Conservation (phyloP, 1,140 invertebrate species). For the Ceratina japonica region DNA sequence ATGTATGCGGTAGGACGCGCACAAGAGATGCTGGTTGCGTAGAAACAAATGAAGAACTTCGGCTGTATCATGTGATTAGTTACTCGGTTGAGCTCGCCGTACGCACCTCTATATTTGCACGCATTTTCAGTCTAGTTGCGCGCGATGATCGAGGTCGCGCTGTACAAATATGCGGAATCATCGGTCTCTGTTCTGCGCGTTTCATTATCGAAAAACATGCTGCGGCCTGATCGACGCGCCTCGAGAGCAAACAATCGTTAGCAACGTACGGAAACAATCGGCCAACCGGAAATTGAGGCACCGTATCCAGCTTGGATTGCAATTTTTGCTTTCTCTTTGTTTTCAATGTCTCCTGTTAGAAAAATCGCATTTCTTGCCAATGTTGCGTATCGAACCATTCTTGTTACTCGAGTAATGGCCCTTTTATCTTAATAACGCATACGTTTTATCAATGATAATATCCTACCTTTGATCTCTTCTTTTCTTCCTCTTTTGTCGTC, state of each 20-base stretch:
- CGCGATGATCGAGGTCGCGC: too few relatives aligned
- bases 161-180: conserved; percentile 45
- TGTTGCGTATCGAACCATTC: conserved; percentile 7
- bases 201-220: conserved; percentile 50
- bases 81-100: too few relatives aligned
- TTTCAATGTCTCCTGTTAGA: background rate
- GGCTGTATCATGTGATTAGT: too few relatives aligned
- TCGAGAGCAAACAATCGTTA: conserved; percentile 19
- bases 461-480: conserved; percentile 18
- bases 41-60: too few relatives aligned
- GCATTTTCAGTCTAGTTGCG: too few relatives aligned
- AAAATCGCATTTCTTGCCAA: too few relatives aligned
- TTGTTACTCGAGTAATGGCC: conserved; percentile 15
- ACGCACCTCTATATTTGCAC: too few relatives aligned
- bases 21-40: too few relatives aligned
- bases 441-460: conserved; percentile 38
- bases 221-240: conserved; percentile 19
- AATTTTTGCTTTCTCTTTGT: too few relatives aligned
- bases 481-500: conserved; percentile 17
- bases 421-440: conserved; percentile 7
- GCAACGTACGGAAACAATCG: conserved; percentile 6
- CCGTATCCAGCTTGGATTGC: background rate
- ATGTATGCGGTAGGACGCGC: too few relatives aligned
- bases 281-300: background rate
- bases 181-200: background rate